These are phyloP conservation scores for Paralvinella palmiformis DNA, from an alignment of 1,140 invertebrate genomes.

Conservation along the genomic window DNA sequence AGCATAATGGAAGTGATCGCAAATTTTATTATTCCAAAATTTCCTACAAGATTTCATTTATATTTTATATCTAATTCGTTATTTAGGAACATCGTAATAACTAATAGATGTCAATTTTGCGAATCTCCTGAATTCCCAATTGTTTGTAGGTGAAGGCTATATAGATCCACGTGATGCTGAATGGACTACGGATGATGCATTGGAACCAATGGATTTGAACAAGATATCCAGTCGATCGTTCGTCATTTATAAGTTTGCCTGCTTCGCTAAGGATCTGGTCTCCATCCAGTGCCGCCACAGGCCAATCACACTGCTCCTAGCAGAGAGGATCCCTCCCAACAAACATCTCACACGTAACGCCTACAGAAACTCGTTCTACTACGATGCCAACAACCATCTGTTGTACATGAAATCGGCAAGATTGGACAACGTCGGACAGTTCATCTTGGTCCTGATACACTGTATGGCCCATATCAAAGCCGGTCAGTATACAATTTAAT, in stretches of 20 bases:
- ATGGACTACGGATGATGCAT: constrained; percentile 37
- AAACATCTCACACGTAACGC: constrained; percentile 32
- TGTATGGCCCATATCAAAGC: constrained; percentile 43
- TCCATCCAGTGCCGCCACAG: constrained; percentile 32
- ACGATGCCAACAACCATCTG: constrained; percentile 43
- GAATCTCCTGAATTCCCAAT: constrained; percentile 2
- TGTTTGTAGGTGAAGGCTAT: constrained; percentile 33
- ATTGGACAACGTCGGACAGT: constrained; percentile 42
- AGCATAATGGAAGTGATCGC: too few species aligned
- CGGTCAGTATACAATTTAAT: constrained; percentile 27
- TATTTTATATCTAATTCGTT: too few species aligned
- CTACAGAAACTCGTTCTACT: constrained; percentile 45
- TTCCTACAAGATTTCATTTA: too few species aligned
- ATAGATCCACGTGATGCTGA: constrained; percentile 34
- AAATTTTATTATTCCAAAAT: too few species aligned
- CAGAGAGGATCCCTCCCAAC: constrained; percentile 40
- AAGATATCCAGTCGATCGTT: constrained; percentile 39
- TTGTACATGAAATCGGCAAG: constrained; percentile 37
- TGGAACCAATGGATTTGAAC: constrained; percentile 40
- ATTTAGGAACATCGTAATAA: too few species aligned
- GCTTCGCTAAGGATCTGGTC: constrained; percentile 35
- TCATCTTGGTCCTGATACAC: constrained; percentile 40
- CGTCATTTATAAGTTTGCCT: constrained; percentile 46
- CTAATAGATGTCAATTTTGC: too few species aligned
- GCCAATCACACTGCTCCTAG: constrained; percentile 40